phyloP scores from a whole-genome alignment of 2,888 invertebrate species.

The Uropetala carovei region DNA sequence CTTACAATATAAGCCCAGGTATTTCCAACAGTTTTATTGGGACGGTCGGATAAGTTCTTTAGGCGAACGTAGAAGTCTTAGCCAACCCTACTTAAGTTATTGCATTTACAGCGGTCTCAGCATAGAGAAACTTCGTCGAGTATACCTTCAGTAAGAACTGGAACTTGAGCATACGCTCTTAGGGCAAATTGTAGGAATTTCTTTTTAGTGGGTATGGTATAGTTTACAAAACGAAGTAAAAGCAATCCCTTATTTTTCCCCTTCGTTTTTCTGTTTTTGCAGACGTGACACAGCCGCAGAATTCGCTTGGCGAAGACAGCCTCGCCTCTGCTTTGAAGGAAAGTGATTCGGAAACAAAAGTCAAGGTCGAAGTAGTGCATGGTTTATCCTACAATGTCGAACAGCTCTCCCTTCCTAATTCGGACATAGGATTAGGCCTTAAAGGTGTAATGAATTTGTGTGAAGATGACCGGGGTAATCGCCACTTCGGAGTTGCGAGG shows the following conservation, averaged over 20 bases:
- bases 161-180: too few species aligned
- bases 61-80: background rate
- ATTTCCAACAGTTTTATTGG: background rate
- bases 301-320: background rate
- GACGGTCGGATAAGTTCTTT: background rate
- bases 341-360: background rate
- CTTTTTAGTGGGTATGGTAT: background rate
- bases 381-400: background rate
- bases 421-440: background rate
- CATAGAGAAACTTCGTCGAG: background rate
- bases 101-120: background rate
- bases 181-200: background rate
- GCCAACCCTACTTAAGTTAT: background rate
- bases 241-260: background rate
- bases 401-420: background rate
- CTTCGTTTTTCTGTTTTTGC: slow-evolving; percentile 27
- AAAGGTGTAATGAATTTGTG: background rate
- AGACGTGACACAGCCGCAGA: background rate
- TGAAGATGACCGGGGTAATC: background rate
- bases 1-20: background rate
- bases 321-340: background rate
- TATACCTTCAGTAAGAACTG: background rate
- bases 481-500: too few species aligned
- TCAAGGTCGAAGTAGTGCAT: background rate
- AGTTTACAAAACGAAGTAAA: background rate